Conservation (phyloP, 2,113 vertebrate genomes). For the Chloropsis hardwickii region DNA sequence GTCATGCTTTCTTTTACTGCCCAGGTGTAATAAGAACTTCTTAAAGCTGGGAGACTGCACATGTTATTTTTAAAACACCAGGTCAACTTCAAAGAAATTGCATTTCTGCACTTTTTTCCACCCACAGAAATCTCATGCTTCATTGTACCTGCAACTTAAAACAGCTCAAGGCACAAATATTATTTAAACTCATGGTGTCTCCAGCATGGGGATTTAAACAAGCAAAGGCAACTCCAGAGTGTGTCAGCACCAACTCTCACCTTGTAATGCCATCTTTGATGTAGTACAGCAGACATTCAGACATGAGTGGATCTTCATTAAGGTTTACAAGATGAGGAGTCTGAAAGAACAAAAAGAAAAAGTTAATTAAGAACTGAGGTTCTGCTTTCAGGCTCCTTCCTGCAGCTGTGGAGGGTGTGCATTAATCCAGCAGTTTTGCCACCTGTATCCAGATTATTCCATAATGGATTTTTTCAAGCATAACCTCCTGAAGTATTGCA, state of each 20-base stretch:
- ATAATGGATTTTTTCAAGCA: not conserved
- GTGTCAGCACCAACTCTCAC: conserved; percentile 63
- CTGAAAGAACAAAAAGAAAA: conserved; percentile 69
- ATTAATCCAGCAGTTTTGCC: not conserved
- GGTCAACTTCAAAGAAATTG: not conserved
- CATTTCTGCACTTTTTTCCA: not conserved
- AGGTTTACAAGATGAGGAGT: conserved; percentile 98
- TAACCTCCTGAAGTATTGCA: not conserved
- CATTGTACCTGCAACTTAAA: not conserved
- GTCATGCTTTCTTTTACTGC: not conserved
- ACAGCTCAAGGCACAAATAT: not conserved
- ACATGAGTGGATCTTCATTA: conserved; percentile 99
- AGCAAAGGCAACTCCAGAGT: not conserved
- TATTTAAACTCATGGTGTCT: not conserved
- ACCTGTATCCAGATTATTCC: accelerated
- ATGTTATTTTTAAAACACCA: not conserved
- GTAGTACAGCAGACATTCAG: conserved; percentile 97
- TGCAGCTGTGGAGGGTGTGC: not conserved
- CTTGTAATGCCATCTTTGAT: conserved; percentile 99
- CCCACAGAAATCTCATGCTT: not conserved
- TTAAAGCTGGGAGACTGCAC: not conserved
- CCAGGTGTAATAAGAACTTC: not conserved
- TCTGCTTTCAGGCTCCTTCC: not conserved
- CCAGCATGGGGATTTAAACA: not conserved
- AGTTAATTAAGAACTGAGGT: not conserved